These are phyloP conservation scores for Enteromius thamalakanensis DNA, from an alignment of 2,797 vertebrate genomes.

Conservation along the genomic window DNA sequence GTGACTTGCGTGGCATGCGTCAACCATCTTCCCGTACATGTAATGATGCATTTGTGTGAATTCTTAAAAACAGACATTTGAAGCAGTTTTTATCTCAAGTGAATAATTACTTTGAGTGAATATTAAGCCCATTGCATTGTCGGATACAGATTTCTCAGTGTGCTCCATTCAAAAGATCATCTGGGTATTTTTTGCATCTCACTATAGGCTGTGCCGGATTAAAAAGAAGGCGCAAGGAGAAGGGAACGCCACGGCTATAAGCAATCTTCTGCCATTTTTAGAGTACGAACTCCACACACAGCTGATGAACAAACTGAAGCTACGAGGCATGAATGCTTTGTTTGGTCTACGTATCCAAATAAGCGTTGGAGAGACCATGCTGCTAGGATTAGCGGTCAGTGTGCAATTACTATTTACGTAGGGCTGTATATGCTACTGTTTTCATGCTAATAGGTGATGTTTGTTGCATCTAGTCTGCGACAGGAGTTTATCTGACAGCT, in stretches of 20 bases:
- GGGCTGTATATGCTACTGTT: slow-evolving; percentile 9
- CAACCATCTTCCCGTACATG: not conserved
- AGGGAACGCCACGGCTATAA: slow-evolving; percentile 93
- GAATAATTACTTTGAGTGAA: not conserved
- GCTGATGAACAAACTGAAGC: slow-evolving; percentile 97
- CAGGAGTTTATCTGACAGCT: slow-evolving; percentile 92
- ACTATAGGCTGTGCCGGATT: slow-evolving; percentile 87
- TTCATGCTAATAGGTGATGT: slow-evolving; percentile 34
- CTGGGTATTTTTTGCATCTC: not conserved
- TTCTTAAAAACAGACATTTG: not conserved
- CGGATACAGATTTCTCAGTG: not conserved
- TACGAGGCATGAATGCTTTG: slow-evolving; percentile 94
- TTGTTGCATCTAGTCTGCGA: slow-evolving; percentile 85
- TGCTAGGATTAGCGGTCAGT: slow-evolving; percentile 95
- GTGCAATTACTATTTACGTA: not conserved
- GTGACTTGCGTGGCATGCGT: not conserved
- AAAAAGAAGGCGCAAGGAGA: slow-evolving; percentile 99
- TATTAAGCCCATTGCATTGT: not conserved
- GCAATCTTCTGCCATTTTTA: slow-evolving; percentile 97
- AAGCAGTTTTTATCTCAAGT: not conserved
- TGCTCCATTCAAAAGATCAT: not conserved
- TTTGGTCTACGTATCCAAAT: slow-evolving; percentile 96
- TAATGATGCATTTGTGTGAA: not conserved
- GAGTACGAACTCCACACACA: slow-evolving; percentile 98
- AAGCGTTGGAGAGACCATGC: slow-evolving; percentile 96